Base-by-base conservation (phyloP, 1,140 invertebrate genomes). In the Sitobion miscanthi region DNA sequence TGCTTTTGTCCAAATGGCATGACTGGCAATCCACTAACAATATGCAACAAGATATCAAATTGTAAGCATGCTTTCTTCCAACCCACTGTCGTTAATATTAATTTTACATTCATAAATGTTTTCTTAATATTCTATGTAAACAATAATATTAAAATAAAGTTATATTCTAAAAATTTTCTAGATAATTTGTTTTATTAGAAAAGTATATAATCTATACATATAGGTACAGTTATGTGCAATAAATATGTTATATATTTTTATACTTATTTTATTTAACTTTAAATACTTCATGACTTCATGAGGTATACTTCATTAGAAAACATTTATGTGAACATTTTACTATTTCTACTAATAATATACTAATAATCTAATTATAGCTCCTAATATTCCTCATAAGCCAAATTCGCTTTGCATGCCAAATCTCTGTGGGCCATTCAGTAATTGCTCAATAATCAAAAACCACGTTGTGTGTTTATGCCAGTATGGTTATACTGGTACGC, bases 1-100 rank as follows among this genome's bases (percentile, higher is more conserved):
- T 98, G 98, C 94, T 97, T 97, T 8, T 98, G 98, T 95, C 96
- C 96, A 54, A 95, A 96, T 94, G 97, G 97, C 91, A 97, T 96
- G 94, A 97, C 97, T 35, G 98, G 98, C 42, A 97, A 98, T 96
- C 97, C 98, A 88, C 98, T 98, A 94, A 96, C 96, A 8, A 96
- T 96, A 83, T 98, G 97, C 94, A 96, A 96, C 83, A 94, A 93
- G 88, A 93, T 94, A 30, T 91, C 94, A 93, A 93, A 94, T 94
- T 52, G 90, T 92, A 92, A 92, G 90, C 90, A 83, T 83, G 90
- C 47, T 17, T 82, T 38, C 69, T 83, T 92, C 45, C 20, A 38
- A 30, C n/a, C 38, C n/a, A 52, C 45, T 52, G 17, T 83, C 21
- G 42, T 47, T 82, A 83, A 82, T 52, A 42, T 6, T 42, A 38